Percentiles rank a stretch among this genome's conserved stretches.
Evolutionary conservation across 2,113 vertebrate species (phyloP).

Genomic region (Tamias sibiricus): DNA sequence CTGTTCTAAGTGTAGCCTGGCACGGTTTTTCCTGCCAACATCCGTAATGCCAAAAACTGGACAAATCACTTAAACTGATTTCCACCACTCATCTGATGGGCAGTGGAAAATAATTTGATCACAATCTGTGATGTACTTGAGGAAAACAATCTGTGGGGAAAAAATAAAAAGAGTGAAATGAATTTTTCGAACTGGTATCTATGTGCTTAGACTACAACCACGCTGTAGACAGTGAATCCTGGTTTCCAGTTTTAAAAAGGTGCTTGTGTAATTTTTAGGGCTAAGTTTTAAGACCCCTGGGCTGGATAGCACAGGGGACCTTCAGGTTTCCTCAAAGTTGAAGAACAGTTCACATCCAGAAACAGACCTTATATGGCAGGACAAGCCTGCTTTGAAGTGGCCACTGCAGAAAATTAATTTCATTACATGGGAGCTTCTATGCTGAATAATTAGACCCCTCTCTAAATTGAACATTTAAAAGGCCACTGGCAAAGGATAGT

Average conservation of each 20-base stretch:
- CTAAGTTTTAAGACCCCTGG: neutral
- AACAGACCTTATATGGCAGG: neutral
- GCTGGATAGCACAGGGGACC: neutral
- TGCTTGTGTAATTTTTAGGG: neutral
- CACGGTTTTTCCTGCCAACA: neutral
- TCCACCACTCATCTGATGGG: neutral
- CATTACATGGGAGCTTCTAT: neutral
- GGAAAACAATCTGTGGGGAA: neutral
- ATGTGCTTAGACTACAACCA: neutral
- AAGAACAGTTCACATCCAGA: neutral
- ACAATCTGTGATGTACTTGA: neutral
- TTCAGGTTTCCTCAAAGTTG: neutral
- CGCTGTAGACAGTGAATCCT: accelerated
- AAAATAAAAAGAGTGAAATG: neutral
- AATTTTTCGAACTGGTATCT: neutral
- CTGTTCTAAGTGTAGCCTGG: neutral
- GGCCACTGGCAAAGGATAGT: neutral
- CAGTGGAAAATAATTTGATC: slow-evolving; percentile 18
- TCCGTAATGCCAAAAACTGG: neutral
- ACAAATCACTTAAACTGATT: neutral
- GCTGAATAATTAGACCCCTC: neutral
- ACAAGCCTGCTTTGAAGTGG: neutral
- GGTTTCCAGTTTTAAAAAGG: neutral
- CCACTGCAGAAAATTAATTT: neutral
- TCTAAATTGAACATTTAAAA: neutral